Conservation (phyloP, 2,797 vertebrate genomes). For the Champsocephalus esox region DNA sequence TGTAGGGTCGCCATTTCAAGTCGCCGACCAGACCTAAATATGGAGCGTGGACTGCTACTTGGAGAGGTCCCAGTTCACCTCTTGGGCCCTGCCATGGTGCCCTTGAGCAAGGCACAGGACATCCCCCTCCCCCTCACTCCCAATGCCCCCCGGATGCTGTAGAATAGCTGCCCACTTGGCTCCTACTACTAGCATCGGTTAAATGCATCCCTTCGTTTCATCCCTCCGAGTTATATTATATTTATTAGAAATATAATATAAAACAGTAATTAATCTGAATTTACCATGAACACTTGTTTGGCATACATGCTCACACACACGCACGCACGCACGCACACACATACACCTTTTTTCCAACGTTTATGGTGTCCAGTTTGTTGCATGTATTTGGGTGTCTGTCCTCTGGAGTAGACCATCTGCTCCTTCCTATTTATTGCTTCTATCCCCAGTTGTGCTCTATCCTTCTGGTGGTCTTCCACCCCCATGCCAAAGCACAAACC, state of each 20-base stretch:
- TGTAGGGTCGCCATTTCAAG: no score
- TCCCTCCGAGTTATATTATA: no score
- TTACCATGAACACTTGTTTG: neutral
- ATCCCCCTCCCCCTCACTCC: no score
- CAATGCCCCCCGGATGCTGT: no score
- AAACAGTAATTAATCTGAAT: neutral
- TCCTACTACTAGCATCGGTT: no score
- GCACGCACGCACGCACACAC: conserved; percentile 20
- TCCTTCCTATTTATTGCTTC: conserved; percentile 83
- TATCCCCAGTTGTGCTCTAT: conserved; percentile 83
- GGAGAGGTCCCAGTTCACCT: no score
- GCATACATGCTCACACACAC: conserved; percentile 7
- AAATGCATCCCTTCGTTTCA: no score
- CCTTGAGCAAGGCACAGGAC: no score
- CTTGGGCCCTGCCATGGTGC: no score
- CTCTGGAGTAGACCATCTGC: conserved; percentile 85
- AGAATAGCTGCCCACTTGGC: no score
- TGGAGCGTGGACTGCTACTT: no score
- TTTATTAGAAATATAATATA: neutral
- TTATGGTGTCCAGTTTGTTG: conserved; percentile 78
- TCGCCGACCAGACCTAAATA: no score
- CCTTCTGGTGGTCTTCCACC: conserved; percentile 85
- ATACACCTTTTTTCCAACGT: conserved; percentile 55
- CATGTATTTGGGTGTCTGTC: conserved; percentile 73
- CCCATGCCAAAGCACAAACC: conserved; percentile 83